Evolutionary conservation across 2,113 vertebrate species (phyloP).

Genomic region (Prunella fulvescens): DNA sequence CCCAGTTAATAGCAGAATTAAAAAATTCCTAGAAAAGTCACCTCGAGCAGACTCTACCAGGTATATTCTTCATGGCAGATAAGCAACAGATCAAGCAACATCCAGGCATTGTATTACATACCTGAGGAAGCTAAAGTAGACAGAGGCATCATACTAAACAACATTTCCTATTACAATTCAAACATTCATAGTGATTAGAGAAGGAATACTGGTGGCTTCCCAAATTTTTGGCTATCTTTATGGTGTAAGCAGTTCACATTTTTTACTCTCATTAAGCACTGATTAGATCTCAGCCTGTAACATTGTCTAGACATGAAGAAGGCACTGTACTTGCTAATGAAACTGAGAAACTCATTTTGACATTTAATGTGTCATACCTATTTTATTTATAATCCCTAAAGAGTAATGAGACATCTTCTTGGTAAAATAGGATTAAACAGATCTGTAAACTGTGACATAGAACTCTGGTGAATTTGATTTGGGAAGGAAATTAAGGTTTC

Average conservation of each 20-base stretch:
- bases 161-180: not conserved
- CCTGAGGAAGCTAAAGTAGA: not conserved
- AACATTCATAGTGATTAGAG: not conserved
- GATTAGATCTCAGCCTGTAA: not conserved
- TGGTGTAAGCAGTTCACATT: not conserved
- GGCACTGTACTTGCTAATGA: not conserved
- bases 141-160: not conserved
- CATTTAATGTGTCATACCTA: not conserved
- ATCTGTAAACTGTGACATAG: not conserved
- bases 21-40: not conserved
- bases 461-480: not conserved
- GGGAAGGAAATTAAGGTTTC: not conserved
- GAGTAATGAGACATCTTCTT: not conserved
- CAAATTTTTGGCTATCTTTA: not conserved
- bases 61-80: not conserved
- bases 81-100: not conserved
- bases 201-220: not conserved
- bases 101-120: not conserved
- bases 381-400: not conserved
- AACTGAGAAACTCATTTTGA: not conserved
- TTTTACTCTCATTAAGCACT: not conserved
- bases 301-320: not conserved
- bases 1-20: not conserved
- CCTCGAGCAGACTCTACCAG: not conserved
- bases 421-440: not conserved